Evolutionary conservation across 1,140 invertebrate genomes (phyloP), one percentile per base, ranked within the genome.

Genomic region (Drosophila ficusphila): DNA sequence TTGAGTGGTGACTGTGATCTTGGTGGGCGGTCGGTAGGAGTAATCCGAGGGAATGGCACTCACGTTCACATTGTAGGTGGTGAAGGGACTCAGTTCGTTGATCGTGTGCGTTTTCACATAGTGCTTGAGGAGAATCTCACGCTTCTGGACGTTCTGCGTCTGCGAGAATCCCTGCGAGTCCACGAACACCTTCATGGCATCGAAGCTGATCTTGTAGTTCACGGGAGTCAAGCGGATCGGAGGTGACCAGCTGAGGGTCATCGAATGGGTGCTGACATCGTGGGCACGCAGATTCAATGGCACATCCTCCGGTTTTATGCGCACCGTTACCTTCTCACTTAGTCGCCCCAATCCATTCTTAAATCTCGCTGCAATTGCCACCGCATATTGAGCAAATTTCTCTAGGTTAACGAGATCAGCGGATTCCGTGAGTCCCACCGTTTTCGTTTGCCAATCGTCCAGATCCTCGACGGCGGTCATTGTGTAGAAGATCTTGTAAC

Each of bases 1-100:
- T 92, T 98, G 97, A 0, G 97, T 98, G 0, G 97, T 98, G 0
- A 98, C 97, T 0, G 96, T 97, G n/a, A 98, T 98, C 91, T 97
- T 97, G 0, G 97, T 97, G 0, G 97, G 97, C 14, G 97, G 97
- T 75, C 96, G 93, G 88, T 98, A 98, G 0, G 94, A 94, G 49
- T 95, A 94, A 81, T 98, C 97, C 23, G 95, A 93, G 0, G 97
- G 97, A 33, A 98, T 95, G 23, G 97, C 97, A 89, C 96, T 97
- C 4, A 98, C 97, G 89, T 98, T 98, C 1, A 98, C 97, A 89
- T 96, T 97, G 90, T 98, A 98, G 0, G 97, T 98, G 2, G 97
- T 98, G 89, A 98, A 98, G 0, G 97, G 97, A 34, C 97, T 97
- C 25, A 98, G 92, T 86, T 97, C 96, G 85, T 97, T 95, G 46